phyloP scores from a whole-genome alignment of 1,140 invertebrate genomes.

The Drosophila pseudoobscura region DNA sequence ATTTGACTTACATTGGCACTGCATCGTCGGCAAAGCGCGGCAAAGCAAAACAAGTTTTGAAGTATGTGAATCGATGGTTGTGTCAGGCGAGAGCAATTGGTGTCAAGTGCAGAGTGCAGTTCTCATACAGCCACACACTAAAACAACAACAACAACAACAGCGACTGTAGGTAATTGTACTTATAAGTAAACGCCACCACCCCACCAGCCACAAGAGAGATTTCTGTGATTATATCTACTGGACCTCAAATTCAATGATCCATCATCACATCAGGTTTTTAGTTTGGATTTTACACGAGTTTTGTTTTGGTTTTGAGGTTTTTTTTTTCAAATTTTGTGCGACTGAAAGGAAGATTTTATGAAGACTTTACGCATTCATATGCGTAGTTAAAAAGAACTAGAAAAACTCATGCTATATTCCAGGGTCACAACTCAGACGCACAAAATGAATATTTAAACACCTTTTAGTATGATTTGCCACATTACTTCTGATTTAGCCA shows the following conservation, averaged over 20 bases:
- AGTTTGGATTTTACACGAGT: constrained; percentile 26
- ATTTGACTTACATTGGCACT: constrained; percentile 27
- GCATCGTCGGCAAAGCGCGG: constrained; percentile 24
- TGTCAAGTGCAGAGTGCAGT: constrained; percentile 52
- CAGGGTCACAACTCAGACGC: too few species aligned
- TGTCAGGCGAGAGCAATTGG: constrained; percentile 61
- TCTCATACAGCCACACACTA: constrained; percentile 52
- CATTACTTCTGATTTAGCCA: constrained; percentile 21
- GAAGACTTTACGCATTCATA: neutral
- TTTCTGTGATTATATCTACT: constrained; percentile 10
- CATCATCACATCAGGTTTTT: constrained; percentile 7
- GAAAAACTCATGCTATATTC: too few species aligned
- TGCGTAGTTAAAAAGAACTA: too few species aligned
- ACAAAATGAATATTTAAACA: neutral
- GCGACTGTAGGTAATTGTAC: constrained; percentile 62
- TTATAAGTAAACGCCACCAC: constrained; percentile 17
- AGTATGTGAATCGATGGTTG: constrained; percentile 32
- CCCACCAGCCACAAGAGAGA: constrained; percentile 21
- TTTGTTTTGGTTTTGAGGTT: constrained; percentile 14
- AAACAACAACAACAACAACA: constrained; percentile 16
- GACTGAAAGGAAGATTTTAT: constrained; percentile 2
- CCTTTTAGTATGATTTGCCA: constrained; percentile 40
- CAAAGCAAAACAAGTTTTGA: constrained; percentile 11
- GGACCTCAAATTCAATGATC: constrained; percentile 26
- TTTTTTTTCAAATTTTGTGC: constrained; percentile 13